These are phyloP conservation scores for Microplitis demolitor DNA, from an alignment of 1,140 invertebrate species.

Conservation along the genomic window DNA sequence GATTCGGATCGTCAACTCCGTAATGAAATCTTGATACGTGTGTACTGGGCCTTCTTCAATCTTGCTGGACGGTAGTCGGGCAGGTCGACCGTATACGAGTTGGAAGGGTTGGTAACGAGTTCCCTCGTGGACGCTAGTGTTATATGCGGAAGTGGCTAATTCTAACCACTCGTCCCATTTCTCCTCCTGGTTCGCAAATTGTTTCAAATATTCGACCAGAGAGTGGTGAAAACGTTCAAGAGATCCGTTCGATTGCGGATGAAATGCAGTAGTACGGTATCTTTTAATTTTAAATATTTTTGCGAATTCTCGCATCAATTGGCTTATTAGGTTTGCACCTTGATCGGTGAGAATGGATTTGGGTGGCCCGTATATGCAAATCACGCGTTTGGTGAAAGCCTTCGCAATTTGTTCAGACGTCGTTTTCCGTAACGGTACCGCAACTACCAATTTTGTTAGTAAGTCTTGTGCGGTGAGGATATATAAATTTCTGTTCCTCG, in stretches of 20 bases:
- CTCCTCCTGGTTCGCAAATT: too few species aligned
- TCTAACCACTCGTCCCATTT: too few species aligned
- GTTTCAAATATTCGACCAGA: neutral
- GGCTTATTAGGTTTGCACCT: neutral
- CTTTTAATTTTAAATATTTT: neutral
- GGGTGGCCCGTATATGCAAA: neutral
- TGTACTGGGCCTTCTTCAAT: too few species aligned
- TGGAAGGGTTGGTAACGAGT: neutral
- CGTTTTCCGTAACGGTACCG: neutral
- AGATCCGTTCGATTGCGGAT: neutral
- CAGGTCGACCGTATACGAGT: neutral
- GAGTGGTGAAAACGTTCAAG: neutral
- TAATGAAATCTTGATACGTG: too few species aligned
- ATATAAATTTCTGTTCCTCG: neutral
- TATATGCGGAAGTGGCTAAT: too few species aligned
- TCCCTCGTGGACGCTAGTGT: too few species aligned
- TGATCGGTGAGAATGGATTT: neutral
- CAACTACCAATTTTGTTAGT: neutral
- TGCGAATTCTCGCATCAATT: neutral
- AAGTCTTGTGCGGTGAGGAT: neutral
- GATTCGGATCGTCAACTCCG: too few species aligned
- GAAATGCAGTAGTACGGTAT: neutral
- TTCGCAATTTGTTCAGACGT: neutral
- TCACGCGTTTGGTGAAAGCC: neutral
- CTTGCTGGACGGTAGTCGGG: neutral